Evolutionary conservation across 1,140 invertebrate species (phyloP).

Genomic region (Philaenus spumarius): DNA sequence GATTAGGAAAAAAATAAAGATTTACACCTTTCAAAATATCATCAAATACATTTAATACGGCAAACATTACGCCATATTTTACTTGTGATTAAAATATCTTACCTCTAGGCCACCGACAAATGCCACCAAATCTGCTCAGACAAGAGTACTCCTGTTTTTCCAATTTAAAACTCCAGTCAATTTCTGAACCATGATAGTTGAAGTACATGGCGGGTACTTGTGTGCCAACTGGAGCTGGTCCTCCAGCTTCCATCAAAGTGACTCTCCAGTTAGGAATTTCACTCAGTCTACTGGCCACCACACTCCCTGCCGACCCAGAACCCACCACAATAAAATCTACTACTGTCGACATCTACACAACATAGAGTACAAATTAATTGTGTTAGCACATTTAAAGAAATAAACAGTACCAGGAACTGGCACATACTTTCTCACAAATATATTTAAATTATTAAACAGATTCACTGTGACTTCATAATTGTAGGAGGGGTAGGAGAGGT

Average conservation of each 20-base stretch:
- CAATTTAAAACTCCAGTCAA: conserved; percentile 80
- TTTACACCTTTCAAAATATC: too few relatives aligned
- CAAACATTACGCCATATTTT: too few relatives aligned
- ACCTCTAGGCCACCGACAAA: conserved; percentile 7
- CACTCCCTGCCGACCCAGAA: conserved; percentile 47
- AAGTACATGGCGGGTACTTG: conserved; percentile 77
- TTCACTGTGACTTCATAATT: too few relatives aligned
- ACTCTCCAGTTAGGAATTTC: conserved; percentile 41
- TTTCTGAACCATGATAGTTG: conserved; percentile 66
- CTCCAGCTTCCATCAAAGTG: conserved; percentile 50
- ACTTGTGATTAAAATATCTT: too few relatives aligned
- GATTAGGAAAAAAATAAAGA: too few relatives aligned
- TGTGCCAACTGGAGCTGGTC: conserved; percentile 54
- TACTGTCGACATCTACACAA: conserved; percentile 47
- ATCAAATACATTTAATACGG: too few relatives aligned
- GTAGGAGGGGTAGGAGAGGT: too few relatives aligned
- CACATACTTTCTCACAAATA: too few relatives aligned
- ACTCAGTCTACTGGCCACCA: conserved; percentile 49
- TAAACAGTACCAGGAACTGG: too few relatives aligned
- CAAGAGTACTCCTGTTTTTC: conserved; percentile 77
- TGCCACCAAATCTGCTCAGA: conserved; percentile 52
- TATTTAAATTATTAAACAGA: too few relatives aligned
- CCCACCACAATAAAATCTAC: conserved; percentile 62
- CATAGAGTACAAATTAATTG: too few relatives aligned
- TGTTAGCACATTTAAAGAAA: too few relatives aligned